Conservation (phyloP, 2,888 invertebrate genomes). For the Trichogramma dendrolimi region DNA sequence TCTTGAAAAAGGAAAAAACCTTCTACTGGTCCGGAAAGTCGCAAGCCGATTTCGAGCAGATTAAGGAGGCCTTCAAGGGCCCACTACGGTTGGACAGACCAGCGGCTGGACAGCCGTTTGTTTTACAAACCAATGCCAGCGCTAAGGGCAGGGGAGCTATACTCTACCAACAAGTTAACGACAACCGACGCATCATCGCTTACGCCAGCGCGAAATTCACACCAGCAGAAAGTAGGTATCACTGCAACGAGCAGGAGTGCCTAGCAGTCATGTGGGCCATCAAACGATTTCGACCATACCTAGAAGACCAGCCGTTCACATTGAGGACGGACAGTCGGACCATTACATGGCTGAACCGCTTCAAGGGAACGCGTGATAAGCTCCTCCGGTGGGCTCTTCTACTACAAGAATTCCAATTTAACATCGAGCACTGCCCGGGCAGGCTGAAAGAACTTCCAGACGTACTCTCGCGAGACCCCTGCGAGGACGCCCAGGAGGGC, state of each 20-base stretch:
- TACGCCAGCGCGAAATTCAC: no score
- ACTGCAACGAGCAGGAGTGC: no score
- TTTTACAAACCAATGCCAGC: conserved; percentile 13
- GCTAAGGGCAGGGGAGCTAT: no score
- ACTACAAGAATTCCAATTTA: conserved; percentile 1
- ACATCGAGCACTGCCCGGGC: no score
- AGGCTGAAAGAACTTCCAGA: no score
- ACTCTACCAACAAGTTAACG: no score
- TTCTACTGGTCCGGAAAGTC: conserved; percentile 2
- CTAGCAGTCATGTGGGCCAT: no score
- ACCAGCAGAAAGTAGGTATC: no score
- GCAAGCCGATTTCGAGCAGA: neutral
- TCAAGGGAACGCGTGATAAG: conserved; percentile 30
- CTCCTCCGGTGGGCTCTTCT: conserved; percentile 12
- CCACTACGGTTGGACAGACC: conserved; percentile 13
- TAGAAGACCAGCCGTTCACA: conserved; percentile 28
- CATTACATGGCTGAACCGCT: conserved; percentile 27
- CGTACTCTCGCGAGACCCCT: no score
- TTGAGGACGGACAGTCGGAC: conserved; percentile 31
- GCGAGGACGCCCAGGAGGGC: no score
- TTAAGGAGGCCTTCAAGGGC: neutral
- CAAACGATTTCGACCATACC: no score
- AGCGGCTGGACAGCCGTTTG: neutral
- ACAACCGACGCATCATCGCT: no score
- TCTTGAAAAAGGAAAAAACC: neutral